These are phyloP conservation scores for Seriola quinqueradiata DNA, from an alignment of 2,113 vertebrate genomes.

Conservation along the genomic window DNA sequence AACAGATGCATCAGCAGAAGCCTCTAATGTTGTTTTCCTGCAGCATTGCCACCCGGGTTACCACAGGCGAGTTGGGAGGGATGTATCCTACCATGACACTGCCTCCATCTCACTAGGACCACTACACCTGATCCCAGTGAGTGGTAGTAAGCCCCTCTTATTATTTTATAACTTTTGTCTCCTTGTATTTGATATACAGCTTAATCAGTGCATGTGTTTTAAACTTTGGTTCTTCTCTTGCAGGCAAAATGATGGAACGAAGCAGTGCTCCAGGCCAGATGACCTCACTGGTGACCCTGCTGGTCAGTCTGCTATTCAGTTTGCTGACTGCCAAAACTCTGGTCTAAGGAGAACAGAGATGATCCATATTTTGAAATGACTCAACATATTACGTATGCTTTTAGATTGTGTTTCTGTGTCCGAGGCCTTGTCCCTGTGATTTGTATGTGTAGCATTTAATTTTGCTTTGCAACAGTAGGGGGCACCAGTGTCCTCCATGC, in stretches of 20 bases:
- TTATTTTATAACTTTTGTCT: too few species aligned
- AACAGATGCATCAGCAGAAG: too few species aligned
- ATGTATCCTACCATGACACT: constrained; percentile 40
- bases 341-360: too few species aligned
- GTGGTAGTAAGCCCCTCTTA: too few species aligned
- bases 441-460: too few species aligned
- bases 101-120: constrained; percentile 70
- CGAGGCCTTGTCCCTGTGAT: too few species aligned
- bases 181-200: background rate
- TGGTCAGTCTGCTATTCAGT: background rate
- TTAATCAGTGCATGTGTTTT: background rate
- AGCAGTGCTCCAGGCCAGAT: constrained; percentile 6
- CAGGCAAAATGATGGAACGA: background rate
- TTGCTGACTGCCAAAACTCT: constrained; percentile 28
- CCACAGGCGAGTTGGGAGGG: constrained; percentile 40
- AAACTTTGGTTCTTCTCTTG: background rate
- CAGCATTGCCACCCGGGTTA: constrained; percentile 67
- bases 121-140: too few species aligned
- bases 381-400: too few species aligned
- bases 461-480: too few species aligned
- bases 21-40: constrained; percentile 9
- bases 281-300: constrained; percentile 31
- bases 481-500: too few species aligned
- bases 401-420: too few species aligned
- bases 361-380: too few species aligned